These are phyloP conservation scores for Montipora foliosa DNA, from an alignment of 64 coral and sea anemone genomes.

Conservation along the genomic window DNA sequence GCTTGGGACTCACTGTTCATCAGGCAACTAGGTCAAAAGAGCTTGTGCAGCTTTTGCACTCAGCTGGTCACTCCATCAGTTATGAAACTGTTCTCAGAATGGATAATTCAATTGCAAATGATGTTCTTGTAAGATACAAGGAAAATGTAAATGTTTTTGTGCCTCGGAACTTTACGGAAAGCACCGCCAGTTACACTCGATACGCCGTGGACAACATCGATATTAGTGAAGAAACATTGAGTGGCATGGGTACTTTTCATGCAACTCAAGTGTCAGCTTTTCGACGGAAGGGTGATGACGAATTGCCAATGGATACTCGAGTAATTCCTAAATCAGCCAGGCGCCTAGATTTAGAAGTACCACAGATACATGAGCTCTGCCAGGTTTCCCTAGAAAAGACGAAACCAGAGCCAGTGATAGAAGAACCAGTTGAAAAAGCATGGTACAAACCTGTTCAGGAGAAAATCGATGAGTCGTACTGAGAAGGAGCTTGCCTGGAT, in stretches of 20 bases:
- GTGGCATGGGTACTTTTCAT: no score
- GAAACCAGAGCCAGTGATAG: conserved; percentile 31
- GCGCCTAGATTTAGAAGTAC: background rate
- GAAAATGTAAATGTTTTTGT: conserved; percentile 44
- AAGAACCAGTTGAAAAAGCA: background rate
- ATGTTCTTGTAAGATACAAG: conserved; percentile 34
- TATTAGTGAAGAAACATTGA: no score
- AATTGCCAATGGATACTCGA: no score
- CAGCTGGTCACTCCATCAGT: no score
- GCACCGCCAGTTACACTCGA: no score
- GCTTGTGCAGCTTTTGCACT: no score
- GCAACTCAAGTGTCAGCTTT: no score
- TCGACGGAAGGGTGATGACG: no score
- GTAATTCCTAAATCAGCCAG: no score
- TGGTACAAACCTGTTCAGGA: background rate
- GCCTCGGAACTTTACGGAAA: background rate
- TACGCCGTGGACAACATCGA: no score
- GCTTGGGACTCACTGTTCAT: no score
- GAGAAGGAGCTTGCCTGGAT: conserved; percentile 34
- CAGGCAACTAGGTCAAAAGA: conserved; percentile 7
- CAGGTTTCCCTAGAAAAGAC: background rate
- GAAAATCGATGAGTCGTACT: background rate
- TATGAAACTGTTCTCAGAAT: conserved; percentile 8
- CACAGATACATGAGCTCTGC: conserved; percentile 18
- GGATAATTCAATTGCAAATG: conserved; percentile 31